Base-by-base conservation (phyloP, 2,113 vertebrate species). In the Leptodactylus fuscus region DNA sequence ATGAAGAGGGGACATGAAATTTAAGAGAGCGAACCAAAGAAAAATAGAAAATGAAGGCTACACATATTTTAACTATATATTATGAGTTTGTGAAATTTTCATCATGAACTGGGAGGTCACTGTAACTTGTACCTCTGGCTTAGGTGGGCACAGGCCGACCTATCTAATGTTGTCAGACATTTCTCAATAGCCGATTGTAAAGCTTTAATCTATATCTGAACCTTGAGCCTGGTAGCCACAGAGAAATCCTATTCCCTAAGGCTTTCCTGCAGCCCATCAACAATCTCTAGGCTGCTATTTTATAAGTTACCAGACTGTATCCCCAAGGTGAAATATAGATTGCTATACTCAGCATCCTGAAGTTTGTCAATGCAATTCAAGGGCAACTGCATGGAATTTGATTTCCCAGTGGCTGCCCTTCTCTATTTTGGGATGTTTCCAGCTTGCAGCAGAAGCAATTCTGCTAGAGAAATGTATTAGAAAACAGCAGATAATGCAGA, bases 331-430 rank as follows among this genome's bases (percentile, higher is more conserved):
- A 13, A 29, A 62, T 62, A 29, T 62, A 29, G 58, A 62, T 62
- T 58, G 53, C 5, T 58, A 62, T 58, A 58, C 53, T 24, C 58
- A 60, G 9, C 58, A 29, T 62, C 24, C 11, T 62, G 12, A 32
- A 65, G 60, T 65, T 65, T 65, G 60, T 65, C 60, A 65, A 60
- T 60, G n/a, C 58, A 5, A 32, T 32, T 32, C 24, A 65, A 65
- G 60, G 27, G 18, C 27, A 65, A 3, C 55, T 65, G 27, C 27
- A 65, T 65, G 27, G 60, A 32, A 32, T 65, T 65, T 32, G 60
- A 65, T 65, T 65, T 29, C 27, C 58, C 58, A 13, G 58, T 62
- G 58, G 58, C 27, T 32, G 24, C 5, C 27, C 60, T 62, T 62
- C 13, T 16, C n/a, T 65, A 65, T 24, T 65, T 32, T 65, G 27